Evolutionary conservation across 2,888 invertebrate species (phyloP), one percentile per base, ranked within the genome.

Genomic region (Limenitis camilla): DNA sequence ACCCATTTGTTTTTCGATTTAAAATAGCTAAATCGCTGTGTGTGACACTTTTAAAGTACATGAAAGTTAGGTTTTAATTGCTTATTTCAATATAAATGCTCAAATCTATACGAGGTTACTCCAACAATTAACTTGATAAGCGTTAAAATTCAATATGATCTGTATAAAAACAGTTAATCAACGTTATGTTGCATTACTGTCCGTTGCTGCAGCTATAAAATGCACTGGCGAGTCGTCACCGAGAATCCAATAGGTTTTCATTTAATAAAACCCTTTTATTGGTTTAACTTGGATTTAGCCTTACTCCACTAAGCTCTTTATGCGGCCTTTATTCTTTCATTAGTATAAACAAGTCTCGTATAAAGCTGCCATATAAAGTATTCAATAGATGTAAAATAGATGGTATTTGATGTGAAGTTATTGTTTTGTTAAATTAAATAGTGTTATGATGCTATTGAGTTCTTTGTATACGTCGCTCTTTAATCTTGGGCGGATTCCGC

Each of bases 231-330:
- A 68, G 65, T 60, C 66, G 70, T 69, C 75, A 68, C 72, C 67
- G 76, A 73, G 73, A 79, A 81, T 76, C 81, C 83, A 77, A 79
- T 85, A 84, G 83, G 81, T 81, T 82, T 85, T 78, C 81, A 80
- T 83, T 82, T 79, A 80, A 79, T 78, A 77, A 75, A 82, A 80
- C 76, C 85, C 83, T 75, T 84, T 86, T 82, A 85, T 85, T 83
- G 85, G 85, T 80, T 86, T 85, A 85, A 74, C 75, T 75, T 62
- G 78, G 85, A 81, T 81, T 86, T 80, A 73, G 71, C 62, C 64
- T 64, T 60, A 56, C 59, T 51, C 45, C 40, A 59, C 55, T 63
- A 63, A 63, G 63, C 63, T 48, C 61, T 61, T 63, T 63, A 63
- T 56, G 48, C 60, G 56, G 53, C 55, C 55, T 59, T 59, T 55